Base-by-base conservation (phyloP, 2,888 invertebrate genomes). In the Archips xylosteana region DNA sequence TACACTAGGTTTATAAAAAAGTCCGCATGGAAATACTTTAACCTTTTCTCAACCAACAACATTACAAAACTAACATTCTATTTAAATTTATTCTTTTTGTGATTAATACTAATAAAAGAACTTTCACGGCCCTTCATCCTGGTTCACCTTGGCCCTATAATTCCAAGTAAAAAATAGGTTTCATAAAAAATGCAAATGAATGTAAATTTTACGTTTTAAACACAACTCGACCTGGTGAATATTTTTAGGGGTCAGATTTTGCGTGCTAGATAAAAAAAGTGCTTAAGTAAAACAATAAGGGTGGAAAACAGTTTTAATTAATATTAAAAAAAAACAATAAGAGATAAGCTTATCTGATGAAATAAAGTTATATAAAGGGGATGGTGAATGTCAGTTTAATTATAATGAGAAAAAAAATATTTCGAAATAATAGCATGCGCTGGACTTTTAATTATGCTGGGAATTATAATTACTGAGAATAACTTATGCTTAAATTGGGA, bases 241-340 rank as follows among this genome's bases (percentile, higher is more conserved):
- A 65, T 70, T 74, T 64, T 70, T 70, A 60, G 60, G 69, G 74
- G 69, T 74, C 74, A 74, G 70, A 74, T 74, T 74, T 70, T 12
- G 74, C 69, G 74, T 74, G 74, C 51, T 59, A 64, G 74, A 74
- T 74, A 68, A 74, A 74, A 71, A 73, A 70, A 57, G 60, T 70
- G 45, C 74, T 74, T 61, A 34, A 61, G 70, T 34, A 5, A 59
- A 69, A 70, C 60, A 73, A 73, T 73, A 70, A 74, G 42, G 51
- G 59, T 49, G 49, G 36, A 64, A 13, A 36, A 34, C 60, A 61
- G 49, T 15, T 57, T 62, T 49, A 59, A 42, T 68, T 68, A 63
- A n/a, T n/a, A 34, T 70, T 62, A 42, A 60, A 60, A 23, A 23
- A 60, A 49, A 59, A 63, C 57, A 73, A 64, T 12, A 61, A 32